Evolutionary conservation across 2,888 invertebrate species (phyloP).

Genomic region (Dusona sp.): DNA sequence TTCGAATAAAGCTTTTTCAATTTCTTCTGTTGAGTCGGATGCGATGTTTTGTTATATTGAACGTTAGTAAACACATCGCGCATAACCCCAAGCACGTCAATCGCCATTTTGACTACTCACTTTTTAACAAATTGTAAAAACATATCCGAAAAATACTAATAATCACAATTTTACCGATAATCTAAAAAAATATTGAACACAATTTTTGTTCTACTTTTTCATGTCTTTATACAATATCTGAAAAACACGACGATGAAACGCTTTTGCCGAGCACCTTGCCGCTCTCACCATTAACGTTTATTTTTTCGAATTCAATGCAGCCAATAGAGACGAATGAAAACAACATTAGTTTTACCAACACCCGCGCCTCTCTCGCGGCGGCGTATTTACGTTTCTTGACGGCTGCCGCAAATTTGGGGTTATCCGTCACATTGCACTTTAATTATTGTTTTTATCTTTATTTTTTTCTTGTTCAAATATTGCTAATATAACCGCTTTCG

Average conservation of each 20-base stretch:
- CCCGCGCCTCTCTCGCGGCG: not conserved
- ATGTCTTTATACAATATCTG: not conserved
- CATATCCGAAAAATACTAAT: not conserved
- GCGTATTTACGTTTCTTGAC: conserved; percentile 8
- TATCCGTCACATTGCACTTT: conserved; percentile 12
- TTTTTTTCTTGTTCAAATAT: not conserved
- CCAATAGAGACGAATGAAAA: conserved; percentile 7
- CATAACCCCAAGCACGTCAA: conserved; percentile 55
- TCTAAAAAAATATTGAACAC: not conserved
- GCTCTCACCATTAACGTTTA: conserved; percentile 8
- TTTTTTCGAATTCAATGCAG: conserved; percentile 31
- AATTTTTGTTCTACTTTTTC: not conserved
- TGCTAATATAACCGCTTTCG: not conserved
- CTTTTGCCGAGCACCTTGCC: not conserved
- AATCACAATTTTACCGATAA: not conserved
- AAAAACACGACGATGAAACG: not conserved
- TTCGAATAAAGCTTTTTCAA: conserved; percentile 88
- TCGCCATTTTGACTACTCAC: conserved; percentile 18
- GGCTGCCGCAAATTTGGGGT: conserved; percentile 16
- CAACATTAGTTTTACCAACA: conserved; percentile 19
- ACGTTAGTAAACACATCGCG: conserved; percentile 87
- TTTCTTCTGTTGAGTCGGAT: conserved; percentile 88
- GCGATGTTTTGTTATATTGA: conserved; percentile 88
- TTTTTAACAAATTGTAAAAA: not conserved
- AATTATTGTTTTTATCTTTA: not conserved